Evolutionary conservation across 2,888 invertebrate species (phyloP).

Genomic region (Strigamia crassipes): DNA sequence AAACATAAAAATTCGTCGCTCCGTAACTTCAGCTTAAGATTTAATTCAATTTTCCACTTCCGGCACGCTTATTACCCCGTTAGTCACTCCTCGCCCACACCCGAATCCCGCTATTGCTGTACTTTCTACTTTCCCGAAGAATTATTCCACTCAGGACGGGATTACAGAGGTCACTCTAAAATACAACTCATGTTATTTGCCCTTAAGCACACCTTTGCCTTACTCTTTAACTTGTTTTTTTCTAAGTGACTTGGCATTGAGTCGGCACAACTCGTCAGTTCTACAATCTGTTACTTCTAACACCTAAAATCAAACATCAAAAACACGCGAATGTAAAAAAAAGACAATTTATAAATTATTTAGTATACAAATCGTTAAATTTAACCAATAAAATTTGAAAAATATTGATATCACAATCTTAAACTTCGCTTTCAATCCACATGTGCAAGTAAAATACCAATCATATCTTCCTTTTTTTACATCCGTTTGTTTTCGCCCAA

Average conservation of each 20-base stretch:
- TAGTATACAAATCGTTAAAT: background rate
- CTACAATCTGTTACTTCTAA: background rate
- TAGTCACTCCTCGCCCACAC: background rate
- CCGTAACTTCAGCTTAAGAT: background rate
- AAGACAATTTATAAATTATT: background rate
- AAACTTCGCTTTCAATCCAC: background rate
- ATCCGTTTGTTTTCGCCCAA: background rate
- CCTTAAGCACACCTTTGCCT: background rate
- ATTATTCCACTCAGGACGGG: conserved; percentile 17
- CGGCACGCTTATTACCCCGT: conserved; percentile 1
- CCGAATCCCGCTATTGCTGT: background rate
- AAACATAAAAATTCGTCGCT: too few species aligned
- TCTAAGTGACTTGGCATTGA: background rate
- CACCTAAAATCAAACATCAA: background rate
- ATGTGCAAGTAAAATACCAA: background rate
- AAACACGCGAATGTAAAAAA: background rate
- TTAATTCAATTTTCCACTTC: conserved; percentile 14
- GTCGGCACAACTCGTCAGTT: background rate
- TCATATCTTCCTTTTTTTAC: background rate
- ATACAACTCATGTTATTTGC: conserved; percentile 27
- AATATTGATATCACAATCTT: background rate
- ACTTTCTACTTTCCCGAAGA: background rate
- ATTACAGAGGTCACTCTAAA: conserved; percentile 4
- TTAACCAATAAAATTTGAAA: background rate
- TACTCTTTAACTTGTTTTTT: background rate